Evolutionary conservation across 2,113 vertebrate genomes (phyloP), one percentile per base, ranked within the genome.

Genomic region (Phylloscopus whistleri): DNA sequence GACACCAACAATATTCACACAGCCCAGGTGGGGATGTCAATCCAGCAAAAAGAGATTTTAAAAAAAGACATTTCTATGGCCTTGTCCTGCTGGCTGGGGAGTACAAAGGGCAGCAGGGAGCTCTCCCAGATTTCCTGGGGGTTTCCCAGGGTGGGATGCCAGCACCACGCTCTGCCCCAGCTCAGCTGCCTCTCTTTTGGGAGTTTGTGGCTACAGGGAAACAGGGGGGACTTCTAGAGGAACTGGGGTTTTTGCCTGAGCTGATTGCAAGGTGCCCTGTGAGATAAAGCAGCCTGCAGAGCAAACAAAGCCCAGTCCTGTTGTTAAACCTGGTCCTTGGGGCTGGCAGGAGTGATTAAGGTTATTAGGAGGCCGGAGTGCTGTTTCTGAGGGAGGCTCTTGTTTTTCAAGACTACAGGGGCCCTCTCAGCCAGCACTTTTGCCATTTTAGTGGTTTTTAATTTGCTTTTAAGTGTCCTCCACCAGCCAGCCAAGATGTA

Each of bases 221-320:
- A 23, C 0, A 2, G 23, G 55, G 35, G 9, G 1, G 9, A 77
- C 60, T 73, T 89, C 56, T 0, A 2, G 77, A 69, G 76, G 81
- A 91, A 24, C 63, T 66, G 73, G 44, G 37, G 56, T 84, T 86
- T 86, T 72, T 12, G 4, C 53, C 73, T 30, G 59, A 91, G 81
- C 81, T 13, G 74, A 59, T 66, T 26, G 69, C 88, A 70, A 94
- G 85, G 90, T 84, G 75, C 83, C 0, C 1, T 19, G 43, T 51
- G 93, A 94, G 90, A 91, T 84, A 93, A 90, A 94, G 90, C 93
- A 63, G 90, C 74, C 88, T 41, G 74, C 17, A 94, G 70, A 70
- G 81, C 90, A 89, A 91, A 87, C 84, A 78, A 76, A 77, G 31
- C 41, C 8, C 64, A 62, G 69, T 60, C 78, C 8, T 44, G 43